Evolutionary conservation across 2,888 invertebrate genomes (phyloP).

Genomic region (Entomobrya proxima): DNA sequence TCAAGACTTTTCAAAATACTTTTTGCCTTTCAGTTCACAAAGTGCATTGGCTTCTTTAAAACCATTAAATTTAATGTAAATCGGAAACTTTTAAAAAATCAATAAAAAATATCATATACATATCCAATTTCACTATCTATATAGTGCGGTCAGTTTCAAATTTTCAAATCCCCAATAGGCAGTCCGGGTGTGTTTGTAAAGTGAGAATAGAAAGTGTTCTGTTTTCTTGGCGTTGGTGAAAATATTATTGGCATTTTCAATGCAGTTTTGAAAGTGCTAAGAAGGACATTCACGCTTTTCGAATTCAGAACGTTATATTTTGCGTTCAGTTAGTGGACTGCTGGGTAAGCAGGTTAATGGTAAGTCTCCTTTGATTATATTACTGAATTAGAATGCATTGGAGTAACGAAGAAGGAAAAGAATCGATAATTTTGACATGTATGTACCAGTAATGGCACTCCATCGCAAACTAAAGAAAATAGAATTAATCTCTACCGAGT

Average conservation of each 20-base stretch:
- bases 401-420: neutral
- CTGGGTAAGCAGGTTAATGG: conserved; percentile 28
- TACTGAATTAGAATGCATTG: neutral
- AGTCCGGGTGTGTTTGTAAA: no score
- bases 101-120: no score
- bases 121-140: no score
- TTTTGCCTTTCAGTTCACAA: neutral
- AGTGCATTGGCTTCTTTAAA: no score
- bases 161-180: no score
- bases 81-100: no score
- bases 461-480: neutral
- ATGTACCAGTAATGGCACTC: neutral
- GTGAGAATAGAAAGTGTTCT: conserved; percentile 14
- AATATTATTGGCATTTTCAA: neutral
- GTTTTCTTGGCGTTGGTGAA: neutral
- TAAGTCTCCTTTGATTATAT: neutral
- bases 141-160: no score
- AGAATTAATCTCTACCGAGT: neutral
- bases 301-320: conserved; percentile 6
- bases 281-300: neutral
- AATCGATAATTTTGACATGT: neutral
- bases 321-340: neutral
- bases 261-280: neutral
- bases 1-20: neutral
- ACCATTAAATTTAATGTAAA: no score